These are phyloP conservation scores for Lasioglossum oenotherae DNA, from an alignment of 2,888 invertebrate genomes.

Conservation along the genomic window DNA sequence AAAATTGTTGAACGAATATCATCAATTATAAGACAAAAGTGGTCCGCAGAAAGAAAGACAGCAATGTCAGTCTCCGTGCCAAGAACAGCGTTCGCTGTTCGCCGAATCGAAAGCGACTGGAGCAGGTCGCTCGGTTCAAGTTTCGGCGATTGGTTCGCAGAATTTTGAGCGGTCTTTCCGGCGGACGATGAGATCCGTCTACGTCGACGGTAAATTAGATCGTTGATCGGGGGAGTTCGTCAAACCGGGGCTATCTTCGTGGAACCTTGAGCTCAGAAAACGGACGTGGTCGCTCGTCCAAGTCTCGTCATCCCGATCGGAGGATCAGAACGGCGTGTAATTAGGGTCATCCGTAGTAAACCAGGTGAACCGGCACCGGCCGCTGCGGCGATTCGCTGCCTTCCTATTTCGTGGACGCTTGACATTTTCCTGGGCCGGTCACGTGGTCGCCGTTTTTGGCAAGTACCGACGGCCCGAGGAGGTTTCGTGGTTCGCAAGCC, in stretches of 20 bases:
- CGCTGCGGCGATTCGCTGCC: conserved; percentile 18
- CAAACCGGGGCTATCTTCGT: neutral
- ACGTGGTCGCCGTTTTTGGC: conserved; percentile 68
- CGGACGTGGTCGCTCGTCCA: neutral
- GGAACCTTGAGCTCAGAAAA: conserved; percentile 25
- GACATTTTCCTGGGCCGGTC: conserved; percentile 64
- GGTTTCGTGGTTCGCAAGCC: conserved; percentile 49
- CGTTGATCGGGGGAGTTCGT: neutral
- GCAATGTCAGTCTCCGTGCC: neutral
- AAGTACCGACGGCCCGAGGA: conserved; percentile 43
- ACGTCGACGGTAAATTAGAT: neutral
- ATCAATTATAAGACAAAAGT: neutral
- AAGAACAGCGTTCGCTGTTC: neutral
- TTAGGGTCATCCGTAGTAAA: conserved; percentile 61
- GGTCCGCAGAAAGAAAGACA: neutral
- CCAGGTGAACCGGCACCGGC: conserved; percentile 47
- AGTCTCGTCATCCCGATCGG: neutral
- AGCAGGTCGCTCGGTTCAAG: neutral
- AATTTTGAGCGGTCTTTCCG: neutral
- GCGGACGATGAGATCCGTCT: neutral
- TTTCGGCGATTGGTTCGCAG: neutral
- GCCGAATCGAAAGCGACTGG: neutral
- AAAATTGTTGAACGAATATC: neutral
- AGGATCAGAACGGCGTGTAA: conserved; percentile 25
- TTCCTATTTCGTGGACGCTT: conserved; percentile 49